Conservation (phyloP, 2,888 invertebrate species). For the Mimachlamys varia region DNA sequence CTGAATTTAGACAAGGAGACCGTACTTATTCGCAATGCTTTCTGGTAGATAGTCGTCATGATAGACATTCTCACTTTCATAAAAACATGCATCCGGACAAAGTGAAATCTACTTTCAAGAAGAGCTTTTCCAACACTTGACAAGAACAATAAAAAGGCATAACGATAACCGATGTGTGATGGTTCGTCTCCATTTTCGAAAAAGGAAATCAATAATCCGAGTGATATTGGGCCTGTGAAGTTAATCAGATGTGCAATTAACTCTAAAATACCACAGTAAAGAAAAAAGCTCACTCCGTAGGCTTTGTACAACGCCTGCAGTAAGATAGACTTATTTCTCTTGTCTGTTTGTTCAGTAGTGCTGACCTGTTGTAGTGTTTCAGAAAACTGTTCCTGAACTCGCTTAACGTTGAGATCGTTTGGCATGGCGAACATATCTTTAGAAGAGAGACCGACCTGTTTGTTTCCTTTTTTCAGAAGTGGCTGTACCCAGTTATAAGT, state of each 20-base stretch:
- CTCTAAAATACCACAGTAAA: not conserved
- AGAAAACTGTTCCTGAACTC: constrained; percentile 67
- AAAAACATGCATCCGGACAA: not conserved
- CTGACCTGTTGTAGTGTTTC: constrained; percentile 51
- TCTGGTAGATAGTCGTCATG: constrained; percentile 92
- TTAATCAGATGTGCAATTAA: not conserved
- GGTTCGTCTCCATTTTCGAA: not conserved
- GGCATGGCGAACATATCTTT: constrained; percentile 78
- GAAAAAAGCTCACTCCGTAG: constrained; percentile 79
- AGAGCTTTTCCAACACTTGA: constrained; percentile 19
- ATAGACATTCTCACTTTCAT: constrained; percentile 94
- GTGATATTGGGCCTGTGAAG: constrained; percentile 10
- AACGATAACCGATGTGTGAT: not conserved
- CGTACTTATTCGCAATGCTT: constrained; percentile 84
- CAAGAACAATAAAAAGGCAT: constrained; percentile 14
- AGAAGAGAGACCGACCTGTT: constrained; percentile 84
- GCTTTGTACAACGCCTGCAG: constrained; percentile 71
- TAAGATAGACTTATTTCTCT: constrained; percentile 54
- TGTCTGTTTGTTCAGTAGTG: not conserved
- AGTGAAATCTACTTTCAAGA: not conserved
- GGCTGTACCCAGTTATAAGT: constrained; percentile 94
- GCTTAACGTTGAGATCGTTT: constrained; percentile 68
- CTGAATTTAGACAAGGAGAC: constrained; percentile 80
- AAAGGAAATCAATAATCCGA: not conserved
- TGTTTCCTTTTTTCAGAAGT: constrained; percentile 84